phyloP scores from a whole-genome alignment of 2,113 vertebrate species.

The Rhinoptilus africanus region DNA sequence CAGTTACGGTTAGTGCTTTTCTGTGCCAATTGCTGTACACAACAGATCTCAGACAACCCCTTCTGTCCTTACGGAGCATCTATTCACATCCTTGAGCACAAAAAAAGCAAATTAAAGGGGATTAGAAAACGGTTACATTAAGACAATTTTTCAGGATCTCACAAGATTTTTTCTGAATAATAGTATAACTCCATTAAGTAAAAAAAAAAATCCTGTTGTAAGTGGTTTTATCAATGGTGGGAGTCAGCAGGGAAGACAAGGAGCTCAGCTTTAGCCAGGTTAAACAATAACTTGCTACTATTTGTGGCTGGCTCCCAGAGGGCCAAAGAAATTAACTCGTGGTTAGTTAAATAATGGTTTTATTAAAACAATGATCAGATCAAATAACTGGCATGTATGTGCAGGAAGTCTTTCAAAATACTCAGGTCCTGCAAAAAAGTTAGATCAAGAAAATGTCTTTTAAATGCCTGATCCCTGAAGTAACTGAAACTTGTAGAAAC shows the following conservation, averaged over 20 bases:
- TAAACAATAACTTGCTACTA: conserved; percentile 67
- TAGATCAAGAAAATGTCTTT: conserved; percentile 45
- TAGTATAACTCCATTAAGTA: background rate
- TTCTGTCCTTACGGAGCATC: background rate
- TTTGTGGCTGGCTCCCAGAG: conserved; percentile 54
- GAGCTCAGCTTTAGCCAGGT: conserved; percentile 52
- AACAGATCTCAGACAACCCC: background rate
- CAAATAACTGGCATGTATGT: conserved; percentile 50
- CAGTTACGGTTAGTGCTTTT: background rate
- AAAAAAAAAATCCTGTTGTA: background rate
- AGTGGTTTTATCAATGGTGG: conserved; percentile 43
- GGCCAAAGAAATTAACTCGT: conserved; percentile 58
- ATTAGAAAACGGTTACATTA: background rate
- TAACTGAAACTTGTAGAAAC: conserved; percentile 23
- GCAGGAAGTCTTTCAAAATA: conserved; percentile 60
- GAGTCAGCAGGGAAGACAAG: conserved; percentile 15
- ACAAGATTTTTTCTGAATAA: background rate
- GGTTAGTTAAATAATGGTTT: conserved; percentile 65
- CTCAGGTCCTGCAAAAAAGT: conserved; percentile 33
- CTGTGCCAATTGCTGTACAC: background rate
- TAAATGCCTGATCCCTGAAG: conserved; percentile 27
- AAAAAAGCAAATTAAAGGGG: background rate
- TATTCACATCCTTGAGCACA: background rate
- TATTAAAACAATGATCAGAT: conserved; percentile 65
- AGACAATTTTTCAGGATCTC: background rate